A percentile compares a stretch with the other conserved stretches of the same genome.
phyloP scores from a whole-genome alignment of 30 jellyfish, hydroid and myxozoan species.

The Aurelia coerulea region DNA sequence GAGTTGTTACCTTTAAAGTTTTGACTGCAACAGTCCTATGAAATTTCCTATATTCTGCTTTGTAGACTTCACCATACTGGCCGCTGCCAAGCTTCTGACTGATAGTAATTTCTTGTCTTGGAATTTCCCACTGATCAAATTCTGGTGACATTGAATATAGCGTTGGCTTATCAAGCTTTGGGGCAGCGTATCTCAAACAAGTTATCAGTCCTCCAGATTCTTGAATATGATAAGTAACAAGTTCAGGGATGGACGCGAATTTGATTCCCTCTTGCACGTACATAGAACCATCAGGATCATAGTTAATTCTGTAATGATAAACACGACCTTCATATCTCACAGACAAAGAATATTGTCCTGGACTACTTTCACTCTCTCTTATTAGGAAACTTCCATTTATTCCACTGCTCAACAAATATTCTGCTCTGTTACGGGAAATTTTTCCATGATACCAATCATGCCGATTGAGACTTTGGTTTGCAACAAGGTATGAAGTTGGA shows the following conservation, averaged over 20 bases:
- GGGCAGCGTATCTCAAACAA: constrained; percentile 89
- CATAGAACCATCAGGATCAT: constrained; percentile 81
- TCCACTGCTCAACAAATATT: constrained; percentile 92
- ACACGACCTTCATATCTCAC: constrained; percentile 94
- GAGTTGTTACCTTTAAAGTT: constrained; percentile 80
- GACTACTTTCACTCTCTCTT: constrained; percentile 97
- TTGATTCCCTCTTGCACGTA: constrained; percentile 91
- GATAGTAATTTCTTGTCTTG: constrained; percentile 90
- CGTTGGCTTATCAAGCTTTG: constrained; percentile 91
- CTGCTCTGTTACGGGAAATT: constrained; percentile 95
- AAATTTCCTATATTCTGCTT: constrained; percentile 88
- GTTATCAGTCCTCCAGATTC: constrained; percentile 97
- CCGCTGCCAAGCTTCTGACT: constrained; percentile 98
- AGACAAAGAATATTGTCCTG: constrained; percentile 95
- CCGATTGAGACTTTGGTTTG: constrained; percentile 78
- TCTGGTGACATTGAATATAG: constrained; percentile 86
- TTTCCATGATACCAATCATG: constrained; percentile 96
- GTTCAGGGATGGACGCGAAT: constrained; percentile 83
- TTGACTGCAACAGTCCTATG: constrained; percentile 97
- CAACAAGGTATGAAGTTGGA: constrained; percentile 84
- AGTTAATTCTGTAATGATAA: constrained; percentile 89
- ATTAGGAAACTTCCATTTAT: constrained; percentile 92
- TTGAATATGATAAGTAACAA: constrained; percentile 78
- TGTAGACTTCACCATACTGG: constrained; percentile 96
- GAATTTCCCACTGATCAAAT: constrained; percentile 95